Percentiles rank a stretch among this genome's conserved stretches.
phyloP scores from a whole-genome alignment of 2,888 invertebrate species.

The Pseudolycoriella hygida region DNA sequence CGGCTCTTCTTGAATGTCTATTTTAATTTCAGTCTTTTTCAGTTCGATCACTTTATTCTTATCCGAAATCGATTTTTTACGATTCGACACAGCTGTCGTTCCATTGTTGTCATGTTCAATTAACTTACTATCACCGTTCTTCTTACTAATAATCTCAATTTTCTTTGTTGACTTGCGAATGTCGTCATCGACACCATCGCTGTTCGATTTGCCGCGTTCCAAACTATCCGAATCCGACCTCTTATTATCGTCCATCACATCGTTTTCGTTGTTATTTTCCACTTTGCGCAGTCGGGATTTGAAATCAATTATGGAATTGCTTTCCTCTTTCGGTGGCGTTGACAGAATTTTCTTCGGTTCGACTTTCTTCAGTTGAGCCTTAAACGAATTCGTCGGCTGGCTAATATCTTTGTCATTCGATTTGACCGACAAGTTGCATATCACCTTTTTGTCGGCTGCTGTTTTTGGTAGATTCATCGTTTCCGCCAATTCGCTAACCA shows the following conservation, averaged over 20 bases:
- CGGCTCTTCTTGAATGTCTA: conserved; percentile 26
- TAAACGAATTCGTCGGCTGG: conserved; percentile 32
- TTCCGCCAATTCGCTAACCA: conserved; percentile 72
- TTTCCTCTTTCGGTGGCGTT: conserved; percentile 35
- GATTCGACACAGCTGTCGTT: conserved; percentile 8
- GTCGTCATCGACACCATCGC: conserved; percentile 7
- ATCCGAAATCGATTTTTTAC: conserved; percentile 7
- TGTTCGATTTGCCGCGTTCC: not conserved
- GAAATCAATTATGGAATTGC: conserved; percentile 58
- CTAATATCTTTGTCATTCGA: not conserved
- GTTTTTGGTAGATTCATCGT: conserved; percentile 48
- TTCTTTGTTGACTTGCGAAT: conserved; percentile 19
- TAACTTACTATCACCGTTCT: conserved; percentile 15
- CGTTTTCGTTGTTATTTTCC: conserved; percentile 29
- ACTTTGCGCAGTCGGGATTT: conserved; percentile 72
- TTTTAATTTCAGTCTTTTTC: conserved; percentile 32
- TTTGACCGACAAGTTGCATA: conserved; percentile 5
- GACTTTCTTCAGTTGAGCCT: conserved; percentile 55
- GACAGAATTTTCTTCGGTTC: conserved; percentile 36
- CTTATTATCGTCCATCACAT: not conserved
- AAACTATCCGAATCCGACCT: not conserved
- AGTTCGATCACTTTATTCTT: conserved; percentile 12
- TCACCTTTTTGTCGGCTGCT: conserved; percentile 9
- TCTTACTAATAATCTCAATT: conserved; percentile 16
- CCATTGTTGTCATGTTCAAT: conserved; percentile 12